These are phyloP conservation scores for Pangasius djambal DNA, from an alignment of 2,797 vertebrate genomes.

Conservation along the genomic window DNA sequence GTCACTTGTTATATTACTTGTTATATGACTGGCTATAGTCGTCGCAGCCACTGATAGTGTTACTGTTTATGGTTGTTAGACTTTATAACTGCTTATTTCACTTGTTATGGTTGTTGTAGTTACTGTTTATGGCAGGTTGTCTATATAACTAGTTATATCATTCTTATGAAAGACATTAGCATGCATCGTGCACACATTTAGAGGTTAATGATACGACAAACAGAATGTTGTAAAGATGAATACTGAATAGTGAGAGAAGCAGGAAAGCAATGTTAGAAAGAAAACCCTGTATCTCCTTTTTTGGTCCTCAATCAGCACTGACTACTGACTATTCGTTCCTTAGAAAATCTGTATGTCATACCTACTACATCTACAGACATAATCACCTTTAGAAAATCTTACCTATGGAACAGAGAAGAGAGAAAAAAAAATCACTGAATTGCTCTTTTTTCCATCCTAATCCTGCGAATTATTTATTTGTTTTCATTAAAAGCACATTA, in stretches of 20 bases:
- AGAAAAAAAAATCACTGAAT: neutral
- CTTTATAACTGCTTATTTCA: neutral
- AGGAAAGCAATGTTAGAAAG: neutral
- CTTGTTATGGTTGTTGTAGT: neutral
- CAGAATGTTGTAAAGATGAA: neutral
- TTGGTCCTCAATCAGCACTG: neutral
- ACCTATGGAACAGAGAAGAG: too few species aligned
- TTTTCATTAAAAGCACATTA: neutral
- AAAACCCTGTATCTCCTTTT: neutral
- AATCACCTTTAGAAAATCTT: too few species aligned
- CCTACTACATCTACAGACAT: too few species aligned
- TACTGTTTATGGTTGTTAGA: neutral
- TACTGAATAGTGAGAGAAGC: neutral
- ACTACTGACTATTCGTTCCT: neutral
- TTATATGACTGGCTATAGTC: neutral
- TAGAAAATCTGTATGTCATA: too few species aligned
- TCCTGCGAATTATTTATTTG: neutral
- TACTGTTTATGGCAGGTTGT: neutral
- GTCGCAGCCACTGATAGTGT: neutral
- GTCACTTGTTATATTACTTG: neutral
- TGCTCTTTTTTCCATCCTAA: neutral
- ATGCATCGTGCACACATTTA: neutral
- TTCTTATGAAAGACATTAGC: neutral
- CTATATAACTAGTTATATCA: neutral
- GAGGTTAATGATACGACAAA: neutral